Base-by-base conservation (phyloP, 2,888 invertebrate genomes). In the Noctua janthina region DNA sequence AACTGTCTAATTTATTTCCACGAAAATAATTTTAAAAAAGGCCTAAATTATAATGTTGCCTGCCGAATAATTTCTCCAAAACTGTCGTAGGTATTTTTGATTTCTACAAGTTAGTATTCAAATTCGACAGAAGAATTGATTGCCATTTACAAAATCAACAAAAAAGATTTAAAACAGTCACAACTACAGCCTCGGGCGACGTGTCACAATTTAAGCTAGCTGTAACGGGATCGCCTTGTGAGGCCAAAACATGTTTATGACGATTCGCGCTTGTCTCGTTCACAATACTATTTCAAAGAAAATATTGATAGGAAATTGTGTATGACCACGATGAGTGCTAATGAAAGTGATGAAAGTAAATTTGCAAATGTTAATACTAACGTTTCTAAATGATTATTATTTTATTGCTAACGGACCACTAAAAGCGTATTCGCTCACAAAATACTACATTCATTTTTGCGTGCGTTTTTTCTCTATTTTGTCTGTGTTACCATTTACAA, bases 201-300 rank as follows among this genome's bases (percentile, higher is more conserved):
- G 72, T 83, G 78, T 75, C 82, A 69, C 74, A 71, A 79, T 82
- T 82, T 71, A 66, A 77, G 71, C 62, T 76, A 59, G 73, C 71
- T n/a, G 74, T 88, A 88, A 89, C 88, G 89, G 88, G 76, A 87
- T 74, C 76, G 69, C 76, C 72, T 74, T 77, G 87, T 72, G 83
- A 86, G 83, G 83, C 88, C 62, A 78, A 76, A 85, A 87, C 87
- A 67, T 84, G 81, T 83, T 78, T 80, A 73, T 80, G 83, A 78
- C 78, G 73, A 69, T 83, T 86, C 73, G 78, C 81, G 64, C 77
- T 70, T 67, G 74, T 54, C 66, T 68, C 68, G 51, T 71, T 66
- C 73, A 71, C 43, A 76, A 71, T 46, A 70, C 49, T 56, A 39
- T 72, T 80, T 69, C 74, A 78, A 78, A 67, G 5, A 77, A 85